phyloP scores from a whole-genome alignment of 2,888 invertebrate genomes.

The Drosophila atripex region DNA sequence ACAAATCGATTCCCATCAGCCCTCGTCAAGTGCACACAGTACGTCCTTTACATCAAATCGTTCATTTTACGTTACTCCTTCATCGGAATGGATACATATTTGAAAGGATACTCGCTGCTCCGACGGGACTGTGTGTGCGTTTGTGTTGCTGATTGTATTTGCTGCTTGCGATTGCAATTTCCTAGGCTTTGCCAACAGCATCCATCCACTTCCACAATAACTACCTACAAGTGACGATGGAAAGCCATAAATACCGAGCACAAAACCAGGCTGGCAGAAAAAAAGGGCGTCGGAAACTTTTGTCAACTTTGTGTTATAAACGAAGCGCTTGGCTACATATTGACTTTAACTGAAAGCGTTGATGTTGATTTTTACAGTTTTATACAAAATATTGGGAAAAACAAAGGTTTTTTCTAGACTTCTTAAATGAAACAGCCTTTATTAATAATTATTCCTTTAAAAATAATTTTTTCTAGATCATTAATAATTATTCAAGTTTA shows the following conservation, averaged over 20 bases:
- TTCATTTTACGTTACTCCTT: slow-evolving; percentile 18
- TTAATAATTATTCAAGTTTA: too few species aligned
- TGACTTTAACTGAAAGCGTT: slow-evolving; percentile 65
- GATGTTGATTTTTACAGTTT: slow-evolving; percentile 54
- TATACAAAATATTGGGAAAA: background rate
- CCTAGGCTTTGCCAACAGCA: slow-evolving; percentile 42
- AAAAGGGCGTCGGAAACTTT: slow-evolving; percentile 51
- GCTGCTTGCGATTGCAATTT: slow-evolving; percentile 58
- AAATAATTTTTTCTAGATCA: too few species aligned
- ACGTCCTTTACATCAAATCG: slow-evolving; percentile 31
- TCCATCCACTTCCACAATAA: slow-evolving; percentile 30
- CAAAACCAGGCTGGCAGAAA: slow-evolving; percentile 17
- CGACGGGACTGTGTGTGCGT: slow-evolving; percentile 33
- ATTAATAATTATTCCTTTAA: too few species aligned
- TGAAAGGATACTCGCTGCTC: slow-evolving; percentile 11
- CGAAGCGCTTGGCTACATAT: slow-evolving; percentile 67
- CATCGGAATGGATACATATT: slow-evolving; percentile 9
- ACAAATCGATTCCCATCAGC: slow-evolving; percentile 34
- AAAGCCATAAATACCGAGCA: slow-evolving; percentile 58
- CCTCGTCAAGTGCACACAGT: slow-evolving; percentile 7
- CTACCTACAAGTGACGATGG: slow-evolving; percentile 57
- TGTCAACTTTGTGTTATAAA: slow-evolving; percentile 64
- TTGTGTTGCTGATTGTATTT: slow-evolving; percentile 60
- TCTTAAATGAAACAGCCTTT: too few species aligned
- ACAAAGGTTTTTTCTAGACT: background rate